phyloP scores from a whole-genome alignment of 2,113 vertebrate genomes.

The Condylura cristata region DNA sequence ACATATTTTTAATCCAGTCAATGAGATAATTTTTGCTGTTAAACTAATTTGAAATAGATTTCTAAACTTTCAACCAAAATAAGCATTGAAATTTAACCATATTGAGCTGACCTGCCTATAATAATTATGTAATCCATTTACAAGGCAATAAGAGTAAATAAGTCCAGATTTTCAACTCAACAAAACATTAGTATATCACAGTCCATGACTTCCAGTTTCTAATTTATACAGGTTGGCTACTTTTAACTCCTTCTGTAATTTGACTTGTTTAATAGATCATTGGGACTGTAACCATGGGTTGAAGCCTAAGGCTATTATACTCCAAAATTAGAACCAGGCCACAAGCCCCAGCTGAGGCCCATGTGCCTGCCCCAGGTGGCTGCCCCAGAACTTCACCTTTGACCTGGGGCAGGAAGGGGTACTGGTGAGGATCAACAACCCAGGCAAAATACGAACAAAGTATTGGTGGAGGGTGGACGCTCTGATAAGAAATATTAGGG shows the following conservation, averaged over 20 bases:
- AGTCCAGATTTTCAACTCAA: neutral
- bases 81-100: neutral
- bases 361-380: too few relatives aligned
- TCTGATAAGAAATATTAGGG: too few relatives aligned
- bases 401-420: too few relatives aligned
- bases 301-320: too few relatives aligned
- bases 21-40: neutral
- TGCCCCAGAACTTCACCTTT: too few relatives aligned
- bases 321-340: too few relatives aligned
- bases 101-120: neutral
- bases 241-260: neutral
- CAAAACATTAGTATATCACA: neutral
- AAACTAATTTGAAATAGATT: neutral
- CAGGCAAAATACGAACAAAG: too few relatives aligned
- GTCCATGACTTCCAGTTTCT: neutral
- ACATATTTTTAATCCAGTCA: too few relatives aligned
- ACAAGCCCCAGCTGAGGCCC: too few relatives aligned
- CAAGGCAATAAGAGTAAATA: neutral
- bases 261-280: neutral
- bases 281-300: neutral
- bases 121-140: neutral
- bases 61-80: slow-evolving; percentile 3
- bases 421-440: too few relatives aligned
- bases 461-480: too few relatives aligned
- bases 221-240: neutral